Percentiles rank a stretch among this genome's conserved stretches.
phyloP scores from a whole-genome alignment of 2,113 vertebrate species.

The Cyprinus carpio region DNA sequence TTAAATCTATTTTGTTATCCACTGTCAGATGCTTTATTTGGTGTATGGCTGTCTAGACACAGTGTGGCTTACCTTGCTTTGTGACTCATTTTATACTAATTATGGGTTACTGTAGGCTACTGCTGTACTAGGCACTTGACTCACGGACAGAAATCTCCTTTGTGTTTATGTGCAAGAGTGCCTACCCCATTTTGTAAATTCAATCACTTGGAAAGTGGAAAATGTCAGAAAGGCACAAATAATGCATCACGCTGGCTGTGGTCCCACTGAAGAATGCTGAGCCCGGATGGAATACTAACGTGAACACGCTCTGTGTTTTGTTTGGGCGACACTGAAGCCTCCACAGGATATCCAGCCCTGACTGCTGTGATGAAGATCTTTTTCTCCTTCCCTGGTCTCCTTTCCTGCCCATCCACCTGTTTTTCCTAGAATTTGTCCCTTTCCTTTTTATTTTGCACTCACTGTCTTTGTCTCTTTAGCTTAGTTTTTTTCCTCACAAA shows the following conservation, averaged over 20 bases:
- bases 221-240: constrained; percentile 56
- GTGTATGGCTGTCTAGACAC: neutral
- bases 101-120: neutral
- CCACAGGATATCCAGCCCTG: constrained; percentile 15
- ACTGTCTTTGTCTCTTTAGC: neutral
- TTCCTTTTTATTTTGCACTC: neutral
- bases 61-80: neutral
- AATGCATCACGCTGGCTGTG: constrained; percentile 45
- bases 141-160: neutral
- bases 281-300: constrained; percentile 41
- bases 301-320: constrained; percentile 39
- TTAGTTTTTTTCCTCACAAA: neutral
- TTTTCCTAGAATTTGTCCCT: neutral
- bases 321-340: constrained; percentile 31
- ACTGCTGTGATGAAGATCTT: constrained; percentile 26
- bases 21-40: too few relatives aligned
- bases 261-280: constrained; percentile 47
- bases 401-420: neutral
- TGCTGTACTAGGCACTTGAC: constrained; percentile 28
- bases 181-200: constrained; percentile 47
- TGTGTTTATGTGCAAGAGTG: neutral
- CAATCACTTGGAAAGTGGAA: constrained; percentile 55
- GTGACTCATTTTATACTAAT: neutral
- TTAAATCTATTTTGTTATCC: too few relatives aligned
- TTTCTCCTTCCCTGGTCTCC: constrained; percentile 7